Evolutionary conservation across 2,113 vertebrate genomes (phyloP).

Genomic region (Pelusios castaneus): DNA sequence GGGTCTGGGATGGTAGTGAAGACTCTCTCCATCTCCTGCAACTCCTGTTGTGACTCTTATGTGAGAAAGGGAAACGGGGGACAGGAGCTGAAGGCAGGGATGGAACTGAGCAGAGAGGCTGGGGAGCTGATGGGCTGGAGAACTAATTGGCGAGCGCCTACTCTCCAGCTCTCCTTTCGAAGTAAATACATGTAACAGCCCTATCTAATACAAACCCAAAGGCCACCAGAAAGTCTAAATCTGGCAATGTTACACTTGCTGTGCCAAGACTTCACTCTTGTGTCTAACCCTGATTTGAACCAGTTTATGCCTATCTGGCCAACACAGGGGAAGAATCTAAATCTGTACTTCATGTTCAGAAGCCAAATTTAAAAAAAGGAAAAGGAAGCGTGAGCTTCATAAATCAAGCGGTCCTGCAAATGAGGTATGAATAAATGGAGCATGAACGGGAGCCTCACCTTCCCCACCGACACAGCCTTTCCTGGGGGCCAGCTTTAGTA

Average conservation of each 20-base stretch:
- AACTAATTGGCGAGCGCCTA: too few relatives aligned
- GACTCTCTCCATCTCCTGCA: neutral
- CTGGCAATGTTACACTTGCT: too few relatives aligned
- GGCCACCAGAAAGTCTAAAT: too few relatives aligned
- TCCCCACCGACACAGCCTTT: neutral
- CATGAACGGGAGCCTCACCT: fast-evolving
- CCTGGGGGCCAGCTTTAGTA: neutral
- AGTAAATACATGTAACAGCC: too few relatives aligned
- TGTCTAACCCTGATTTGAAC: neutral
- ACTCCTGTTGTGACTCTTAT: too few relatives aligned
- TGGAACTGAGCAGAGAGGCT: too few relatives aligned
- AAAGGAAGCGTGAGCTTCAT: conserved; percentile 55
- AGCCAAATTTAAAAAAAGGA: conserved; percentile 62
- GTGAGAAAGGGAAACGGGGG: too few relatives aligned
- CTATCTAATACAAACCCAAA: too few relatives aligned
- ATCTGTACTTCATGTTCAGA: neutral
- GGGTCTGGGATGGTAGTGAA: neutral
- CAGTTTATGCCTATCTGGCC: neutral
- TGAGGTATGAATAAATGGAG: conserved; percentile 42
- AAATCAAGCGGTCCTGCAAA: conserved; percentile 58
- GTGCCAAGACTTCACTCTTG: too few relatives aligned
- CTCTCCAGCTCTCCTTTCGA: too few relatives aligned
- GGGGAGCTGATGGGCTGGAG: too few relatives aligned
- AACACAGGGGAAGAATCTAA: conserved; percentile 19
- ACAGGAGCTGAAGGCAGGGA: too few relatives aligned